Evolutionary conservation across 2,113 vertebrate genomes (phyloP).

Genomic region (Pontoporia blainvillei): DNA sequence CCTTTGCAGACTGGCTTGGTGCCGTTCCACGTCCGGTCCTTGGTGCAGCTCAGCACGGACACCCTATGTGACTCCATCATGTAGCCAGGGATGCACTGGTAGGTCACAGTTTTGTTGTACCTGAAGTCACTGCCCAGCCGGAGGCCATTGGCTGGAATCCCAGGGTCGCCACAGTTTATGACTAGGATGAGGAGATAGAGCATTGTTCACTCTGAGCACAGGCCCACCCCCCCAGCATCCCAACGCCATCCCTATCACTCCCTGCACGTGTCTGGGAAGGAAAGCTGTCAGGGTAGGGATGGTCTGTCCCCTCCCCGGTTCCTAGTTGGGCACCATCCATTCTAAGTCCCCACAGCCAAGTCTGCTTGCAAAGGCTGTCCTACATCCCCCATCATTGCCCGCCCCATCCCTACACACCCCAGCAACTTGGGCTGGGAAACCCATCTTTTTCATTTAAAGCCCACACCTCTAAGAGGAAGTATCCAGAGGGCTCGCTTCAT

Average conservation of each 20-base stretch:
- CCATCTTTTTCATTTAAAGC: background rate
- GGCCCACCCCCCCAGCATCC: background rate
- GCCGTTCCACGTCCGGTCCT: constrained; percentile 96
- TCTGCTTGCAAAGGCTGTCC: background rate
- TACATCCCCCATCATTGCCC: no score
- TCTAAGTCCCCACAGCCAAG: background rate
- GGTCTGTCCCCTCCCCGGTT: background rate
- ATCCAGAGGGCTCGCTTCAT: background rate
- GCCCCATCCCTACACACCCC: background rate
- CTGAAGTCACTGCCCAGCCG: constrained; percentile 91
- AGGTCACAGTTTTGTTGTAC: constrained; percentile 88
- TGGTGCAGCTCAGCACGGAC: constrained; percentile 91
- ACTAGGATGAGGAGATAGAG: constrained; percentile 79
- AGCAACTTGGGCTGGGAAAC: background rate
- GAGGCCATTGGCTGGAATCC: constrained; percentile 93
- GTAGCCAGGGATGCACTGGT: constrained; percentile 92
- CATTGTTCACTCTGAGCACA: background rate
- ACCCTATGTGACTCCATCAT: constrained; percentile 93
- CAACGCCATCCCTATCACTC: fast-evolving
- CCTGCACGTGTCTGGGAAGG: background rate
- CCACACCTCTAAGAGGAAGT: background rate
- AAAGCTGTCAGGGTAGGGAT: background rate
- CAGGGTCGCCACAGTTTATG: constrained; percentile 96
- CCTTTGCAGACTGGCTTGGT: constrained; percentile 96
- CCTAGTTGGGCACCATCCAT: background rate